Conservation (phyloP, 2,113 vertebrate genomes). For the Cyphomyrus discorhynchus region DNA sequence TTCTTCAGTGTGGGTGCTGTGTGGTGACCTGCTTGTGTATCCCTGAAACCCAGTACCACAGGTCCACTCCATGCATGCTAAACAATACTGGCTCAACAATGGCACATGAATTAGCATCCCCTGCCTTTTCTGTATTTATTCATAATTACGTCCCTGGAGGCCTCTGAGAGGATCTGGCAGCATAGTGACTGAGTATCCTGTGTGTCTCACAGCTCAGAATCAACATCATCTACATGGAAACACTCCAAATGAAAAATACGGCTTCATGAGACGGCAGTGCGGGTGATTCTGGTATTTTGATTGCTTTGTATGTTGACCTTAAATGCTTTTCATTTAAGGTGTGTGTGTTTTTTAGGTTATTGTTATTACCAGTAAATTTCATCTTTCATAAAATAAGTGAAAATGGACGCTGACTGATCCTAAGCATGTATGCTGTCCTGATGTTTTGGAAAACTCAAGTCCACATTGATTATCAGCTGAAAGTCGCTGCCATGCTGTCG, state of each 20-base stretch:
- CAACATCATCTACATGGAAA: neutral
- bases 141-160: constrained; percentile 73
- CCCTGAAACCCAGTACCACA: constrained; percentile 49
- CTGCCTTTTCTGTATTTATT: constrained; percentile 69
- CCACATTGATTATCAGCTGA: neutral
- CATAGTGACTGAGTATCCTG: constrained; percentile 24
- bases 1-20: constrained; percentile 2
- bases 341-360: neutral
- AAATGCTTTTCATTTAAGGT: neutral
- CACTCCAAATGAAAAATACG: neutral
- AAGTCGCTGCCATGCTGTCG: neutral
- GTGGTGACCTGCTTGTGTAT: constrained; percentile 9
- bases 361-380: neutral
- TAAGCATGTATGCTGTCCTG: neutral
- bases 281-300: neutral
- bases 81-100: constrained; percentile 71
- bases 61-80: constrained; percentile 60
- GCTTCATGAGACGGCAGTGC: neutral
- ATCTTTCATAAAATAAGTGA: neutral
- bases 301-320: neutral
- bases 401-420: neutral
- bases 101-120: constrained; percentile 67
- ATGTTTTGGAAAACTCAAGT: neutral
- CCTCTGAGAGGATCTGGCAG: constrained; percentile 44
- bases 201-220: constrained; percentile 3